Evolutionary conservation across 2,888 invertebrate species (phyloP).

Genomic region (Polietes domitor): DNA sequence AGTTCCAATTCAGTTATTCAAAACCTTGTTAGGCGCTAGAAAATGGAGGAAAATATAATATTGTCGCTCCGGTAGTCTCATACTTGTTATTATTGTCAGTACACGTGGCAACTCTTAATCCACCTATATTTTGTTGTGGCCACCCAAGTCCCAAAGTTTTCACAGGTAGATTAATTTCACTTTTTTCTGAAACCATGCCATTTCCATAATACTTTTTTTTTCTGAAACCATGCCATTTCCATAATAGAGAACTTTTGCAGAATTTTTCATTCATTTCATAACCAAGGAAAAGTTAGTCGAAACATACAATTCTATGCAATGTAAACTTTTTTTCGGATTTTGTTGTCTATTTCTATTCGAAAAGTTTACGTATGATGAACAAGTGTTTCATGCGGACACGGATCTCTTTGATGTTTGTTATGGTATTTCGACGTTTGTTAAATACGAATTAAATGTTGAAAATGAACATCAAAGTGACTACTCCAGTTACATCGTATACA

Average conservation of each 20-base stretch:
- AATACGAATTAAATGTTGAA: neutral
- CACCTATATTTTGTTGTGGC: neutral
- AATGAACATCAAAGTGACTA: too few species aligned
- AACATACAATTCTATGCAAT: neutral
- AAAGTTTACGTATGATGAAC: neutral
- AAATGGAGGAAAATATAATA: too few species aligned
- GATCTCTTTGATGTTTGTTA: neutral
- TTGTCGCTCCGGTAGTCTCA: too few species aligned
- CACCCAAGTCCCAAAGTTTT: neutral
- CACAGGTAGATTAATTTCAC: neutral
- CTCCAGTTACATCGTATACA: too few species aligned
- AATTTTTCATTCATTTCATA: neutral
- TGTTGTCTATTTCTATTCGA: slow-evolving; percentile 1
- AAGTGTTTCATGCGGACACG: neutral
- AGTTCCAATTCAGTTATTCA: too few species aligned
- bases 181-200: neutral
- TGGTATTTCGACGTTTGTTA: too few species aligned
- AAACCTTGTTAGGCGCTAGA: too few species aligned
- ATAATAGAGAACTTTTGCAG: neutral
- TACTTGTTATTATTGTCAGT: too few species aligned
- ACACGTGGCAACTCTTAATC: too few species aligned
- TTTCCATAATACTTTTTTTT: neutral
- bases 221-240: neutral
- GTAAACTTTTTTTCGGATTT: neutral
- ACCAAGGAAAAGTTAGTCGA: neutral